These are phyloP conservation scores for Aegithalos caudatus DNA, from an alignment of 2,113 vertebrate genomes.

Conservation along the genomic window DNA sequence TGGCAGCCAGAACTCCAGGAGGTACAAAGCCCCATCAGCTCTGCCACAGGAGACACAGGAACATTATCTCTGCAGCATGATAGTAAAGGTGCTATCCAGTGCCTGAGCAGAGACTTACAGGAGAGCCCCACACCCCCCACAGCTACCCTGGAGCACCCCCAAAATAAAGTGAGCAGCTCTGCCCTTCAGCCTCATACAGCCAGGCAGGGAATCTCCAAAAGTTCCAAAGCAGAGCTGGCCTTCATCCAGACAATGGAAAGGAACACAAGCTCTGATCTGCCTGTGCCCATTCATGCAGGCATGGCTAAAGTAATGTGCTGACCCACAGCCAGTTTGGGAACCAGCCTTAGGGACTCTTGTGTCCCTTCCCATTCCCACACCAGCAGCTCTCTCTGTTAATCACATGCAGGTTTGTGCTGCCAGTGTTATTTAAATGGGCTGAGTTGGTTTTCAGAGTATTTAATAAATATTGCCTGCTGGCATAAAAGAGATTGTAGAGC, in stretches of 20 bases:
- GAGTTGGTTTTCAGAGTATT: slow-evolving; percentile 18
- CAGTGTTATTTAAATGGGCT: background rate
- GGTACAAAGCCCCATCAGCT: background rate
- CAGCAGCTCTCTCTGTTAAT: background rate
- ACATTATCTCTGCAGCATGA: background rate
- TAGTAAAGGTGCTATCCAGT: background rate
- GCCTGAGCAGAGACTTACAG: background rate
- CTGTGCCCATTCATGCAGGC: background rate
- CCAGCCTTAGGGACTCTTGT: background rate
- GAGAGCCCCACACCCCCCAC: background rate
- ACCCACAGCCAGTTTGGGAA: background rate
- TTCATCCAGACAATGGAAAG: background rate
- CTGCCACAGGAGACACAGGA: background rate
- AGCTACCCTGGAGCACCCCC: background rate
- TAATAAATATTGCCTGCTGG: slow-evolving; percentile 52
- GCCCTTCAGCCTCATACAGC: background rate
- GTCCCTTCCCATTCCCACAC: background rate
- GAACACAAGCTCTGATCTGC: background rate
- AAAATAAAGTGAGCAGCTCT: background rate
- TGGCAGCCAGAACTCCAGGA: background rate
- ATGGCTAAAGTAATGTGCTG: background rate
- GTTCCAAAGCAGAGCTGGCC: background rate
- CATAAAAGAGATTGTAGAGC: background rate
- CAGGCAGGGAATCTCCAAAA: background rate
- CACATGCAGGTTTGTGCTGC: background rate